These are phyloP conservation scores for Cephalotes varians DNA, from an alignment of 2,888 invertebrate genomes.

Conservation along the genomic window DNA sequence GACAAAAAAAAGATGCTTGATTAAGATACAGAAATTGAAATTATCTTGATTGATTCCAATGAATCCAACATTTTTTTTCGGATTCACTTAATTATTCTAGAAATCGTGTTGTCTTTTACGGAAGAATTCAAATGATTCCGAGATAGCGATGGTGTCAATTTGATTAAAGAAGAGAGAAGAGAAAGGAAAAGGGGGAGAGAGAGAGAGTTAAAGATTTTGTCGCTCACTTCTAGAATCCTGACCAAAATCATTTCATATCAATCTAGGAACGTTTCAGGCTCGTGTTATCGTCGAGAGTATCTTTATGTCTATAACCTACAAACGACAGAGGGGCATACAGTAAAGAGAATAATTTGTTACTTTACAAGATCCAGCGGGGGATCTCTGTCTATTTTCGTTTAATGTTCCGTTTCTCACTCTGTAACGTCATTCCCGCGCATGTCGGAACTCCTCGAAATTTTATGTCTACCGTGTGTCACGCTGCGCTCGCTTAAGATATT, in stretches of 20 bases:
- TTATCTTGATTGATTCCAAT: conserved; percentile 40
- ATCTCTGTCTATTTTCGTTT: conserved; percentile 51
- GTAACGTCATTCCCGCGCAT: conserved; percentile 61
- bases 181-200: too few relatives aligned
- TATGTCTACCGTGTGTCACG: conserved; percentile 55
- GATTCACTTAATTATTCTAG: conserved; percentile 21
- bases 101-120: conserved; percentile 2
- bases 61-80: neutral
- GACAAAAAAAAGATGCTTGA: neutral
- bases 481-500: conserved; percentile 24
- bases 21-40: conserved; percentile 29
- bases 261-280: neutral
- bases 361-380: conserved; percentile 60
- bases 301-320: conserved; percentile 23
- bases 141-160: neutral
- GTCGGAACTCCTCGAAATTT: conserved; percentile 60
- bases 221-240: conserved; percentile 40
- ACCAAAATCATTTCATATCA: conserved; percentile 18
- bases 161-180: neutral
- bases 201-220: neutral
- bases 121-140: neutral
- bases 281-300: conserved; percentile 56
- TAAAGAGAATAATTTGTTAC: conserved; percentile 71
- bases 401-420: conserved; percentile 40
- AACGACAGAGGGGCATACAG: conserved; percentile 5